These are phyloP conservation scores for Perdix hodgsoniae DNA, from an alignment of 2,797 vertebrate species.

Conservation along the genomic window DNA sequence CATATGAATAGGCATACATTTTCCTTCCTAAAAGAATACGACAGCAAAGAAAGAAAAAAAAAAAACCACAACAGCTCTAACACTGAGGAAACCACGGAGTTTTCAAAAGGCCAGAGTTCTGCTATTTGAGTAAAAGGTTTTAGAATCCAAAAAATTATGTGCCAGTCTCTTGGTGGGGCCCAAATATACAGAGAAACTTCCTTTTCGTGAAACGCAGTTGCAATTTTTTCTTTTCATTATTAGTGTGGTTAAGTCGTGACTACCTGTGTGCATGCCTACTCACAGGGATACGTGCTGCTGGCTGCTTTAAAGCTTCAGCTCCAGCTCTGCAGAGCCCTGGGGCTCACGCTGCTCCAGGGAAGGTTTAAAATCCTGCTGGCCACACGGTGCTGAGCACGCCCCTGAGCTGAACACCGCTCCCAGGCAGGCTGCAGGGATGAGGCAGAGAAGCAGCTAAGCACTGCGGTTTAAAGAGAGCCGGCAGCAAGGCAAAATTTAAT, in stretches of 20 bases:
- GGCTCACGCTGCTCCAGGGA: neutral
- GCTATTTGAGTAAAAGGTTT: constrained; percentile 61
- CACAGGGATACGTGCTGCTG: neutral
- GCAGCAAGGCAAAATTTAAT: constrained; percentile 10
- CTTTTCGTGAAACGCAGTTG: constrained; percentile 49
- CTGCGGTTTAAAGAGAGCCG: neutral
- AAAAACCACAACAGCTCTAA: neutral
- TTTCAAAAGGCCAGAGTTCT: constrained; percentile 39
- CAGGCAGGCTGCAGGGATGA: neutral
- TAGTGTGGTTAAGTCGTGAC: constrained; percentile 17
- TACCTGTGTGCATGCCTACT: neutral
- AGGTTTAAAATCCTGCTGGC: neutral
- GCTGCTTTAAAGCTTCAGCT: neutral
- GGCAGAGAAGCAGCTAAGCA: neutral
- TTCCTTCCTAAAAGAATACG: constrained; percentile 42
- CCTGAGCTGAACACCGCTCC: neutral
- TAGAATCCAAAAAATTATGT: neutral
- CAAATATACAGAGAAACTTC: constrained; percentile 53
- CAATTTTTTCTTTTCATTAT: constrained; percentile 19
- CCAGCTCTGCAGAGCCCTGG: neutral
- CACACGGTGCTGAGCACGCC: neutral
- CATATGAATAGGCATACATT: constrained; percentile 52
- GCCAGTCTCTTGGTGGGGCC: constrained; percentile 29
- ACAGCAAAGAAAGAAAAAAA: neutral
- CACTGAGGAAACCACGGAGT: constrained; percentile 53